phyloP scores from a whole-genome alignment of 2,113 vertebrate genomes.

The Sitta europaea region DNA sequence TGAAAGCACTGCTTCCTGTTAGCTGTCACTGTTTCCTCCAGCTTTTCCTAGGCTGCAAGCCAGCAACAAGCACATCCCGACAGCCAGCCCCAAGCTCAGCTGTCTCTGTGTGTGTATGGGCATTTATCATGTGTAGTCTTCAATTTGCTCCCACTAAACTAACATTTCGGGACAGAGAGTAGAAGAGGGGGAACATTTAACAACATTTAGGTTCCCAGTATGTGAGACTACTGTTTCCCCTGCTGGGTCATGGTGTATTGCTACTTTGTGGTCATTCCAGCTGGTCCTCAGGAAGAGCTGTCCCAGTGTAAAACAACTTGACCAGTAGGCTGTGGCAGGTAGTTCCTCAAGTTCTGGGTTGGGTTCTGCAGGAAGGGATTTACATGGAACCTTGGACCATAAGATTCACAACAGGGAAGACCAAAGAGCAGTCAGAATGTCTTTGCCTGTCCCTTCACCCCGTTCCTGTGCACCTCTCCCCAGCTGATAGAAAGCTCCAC shows the following conservation, averaged over 20 bases:
- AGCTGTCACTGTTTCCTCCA: background rate
- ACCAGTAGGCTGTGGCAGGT: background rate
- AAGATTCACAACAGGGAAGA: background rate
- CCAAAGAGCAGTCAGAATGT: background rate
- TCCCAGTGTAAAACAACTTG: accelerated
- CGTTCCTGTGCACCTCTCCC: accelerated
- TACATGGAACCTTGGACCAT: accelerated
- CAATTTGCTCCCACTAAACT: background rate
- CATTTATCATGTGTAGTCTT: background rate
- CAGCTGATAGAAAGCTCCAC: background rate
- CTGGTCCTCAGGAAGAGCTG: background rate
- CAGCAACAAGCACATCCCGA: background rate
- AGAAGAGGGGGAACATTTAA: background rate
- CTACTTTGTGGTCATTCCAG: background rate
- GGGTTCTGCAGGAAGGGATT: background rate
- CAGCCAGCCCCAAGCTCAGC: background rate
- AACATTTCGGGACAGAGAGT: background rate
- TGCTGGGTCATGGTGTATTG: background rate
- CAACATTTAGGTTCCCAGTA: background rate
- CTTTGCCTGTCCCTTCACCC: background rate
- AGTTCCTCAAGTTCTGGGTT: background rate
- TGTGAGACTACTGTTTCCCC: background rate
- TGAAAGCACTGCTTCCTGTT: background rate
- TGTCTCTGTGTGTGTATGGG: background rate
- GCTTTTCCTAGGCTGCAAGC: background rate